Evolutionary conservation across 2,113 vertebrate genomes (phyloP), one percentile per base, ranked within the genome.

Genomic region (Ctenodactylus gundi): DNA sequence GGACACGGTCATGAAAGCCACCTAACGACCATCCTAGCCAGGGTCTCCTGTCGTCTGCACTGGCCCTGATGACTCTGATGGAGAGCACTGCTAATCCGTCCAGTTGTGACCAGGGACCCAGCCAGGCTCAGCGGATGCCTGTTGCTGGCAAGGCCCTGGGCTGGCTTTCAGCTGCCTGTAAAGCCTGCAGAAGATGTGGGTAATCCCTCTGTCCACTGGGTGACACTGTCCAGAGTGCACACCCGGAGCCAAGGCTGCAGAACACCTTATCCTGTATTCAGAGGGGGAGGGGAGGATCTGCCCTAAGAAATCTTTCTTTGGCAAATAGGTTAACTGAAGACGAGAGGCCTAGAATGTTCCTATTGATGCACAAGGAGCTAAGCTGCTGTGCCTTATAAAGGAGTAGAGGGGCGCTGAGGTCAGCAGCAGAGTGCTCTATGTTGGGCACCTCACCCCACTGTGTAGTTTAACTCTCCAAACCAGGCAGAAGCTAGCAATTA

Each of bases 61-160:
- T 58, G 91, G 55, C 0, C 0, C 58, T 25, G 31, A 60, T 23
- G 53, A 49, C 46, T 36, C 36, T 82, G 44, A 34, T 51, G 21
- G 1, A 51, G 34, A 46, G 10, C 25, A 34, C 21, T 0, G 0
- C 25, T 21, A 31, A 68, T 4, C 20, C n/a, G 67, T 78, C 73
- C 6, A 8, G 9, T 62, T 58, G 11, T 55, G 41, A 7, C 1
- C 25, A 27, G n/a, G 36, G 29, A 31, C 70, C 6, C 36, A 41
- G 18, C 68, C 64, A 39, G 44, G 55, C 46, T 39, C 13, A 11
- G 29, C 11, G 58, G 21, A n/a, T 10, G 7, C 29, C 41, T 31
- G 44, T 11, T 34, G 29, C 7, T 67, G 29, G 57, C 41, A 13
- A 60, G 21, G 41, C 60, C 39, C 21, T 31, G 36, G 4, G 49